Evolutionary conservation across 2,888 invertebrate species (phyloP).

Genomic region (Tachystola acroxantha): DNA sequence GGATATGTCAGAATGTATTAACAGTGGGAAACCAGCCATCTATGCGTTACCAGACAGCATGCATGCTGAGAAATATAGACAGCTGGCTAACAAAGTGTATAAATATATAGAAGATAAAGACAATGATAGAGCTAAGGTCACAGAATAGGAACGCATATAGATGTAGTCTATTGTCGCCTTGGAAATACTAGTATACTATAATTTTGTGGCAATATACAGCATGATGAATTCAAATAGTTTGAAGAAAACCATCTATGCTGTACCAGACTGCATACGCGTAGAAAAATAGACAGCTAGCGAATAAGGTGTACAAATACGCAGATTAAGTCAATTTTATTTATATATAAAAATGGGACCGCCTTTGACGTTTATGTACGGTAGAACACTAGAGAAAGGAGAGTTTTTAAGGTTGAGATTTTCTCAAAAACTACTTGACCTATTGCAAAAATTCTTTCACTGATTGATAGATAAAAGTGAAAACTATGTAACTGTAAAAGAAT

Average conservation of each 20-base stretch:
- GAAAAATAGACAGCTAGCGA: conserved; percentile 63
- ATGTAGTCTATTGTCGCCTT: no score
- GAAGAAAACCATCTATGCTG: conserved; percentile 84
- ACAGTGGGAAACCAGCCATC: conserved; percentile 87
- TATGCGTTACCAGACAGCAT: conserved; percentile 79
- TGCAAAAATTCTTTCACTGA: no score
- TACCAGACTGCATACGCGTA: conserved; percentile 77
- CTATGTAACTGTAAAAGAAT: no score
- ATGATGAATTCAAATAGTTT: conserved; percentile 84
- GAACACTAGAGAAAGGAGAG: no score
- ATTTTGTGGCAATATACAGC: conserved; percentile 84
- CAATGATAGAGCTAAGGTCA: conserved; percentile 38
- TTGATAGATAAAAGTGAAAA: no score
- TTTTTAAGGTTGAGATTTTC: no score
- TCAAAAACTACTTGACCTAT: no score
- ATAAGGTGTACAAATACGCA: conserved; percentile 63
- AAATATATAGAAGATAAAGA: conserved; percentile 61
- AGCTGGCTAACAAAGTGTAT: conserved; percentile 63
- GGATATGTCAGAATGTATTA: conserved; percentile 83
- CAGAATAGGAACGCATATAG: conserved; percentile 35
- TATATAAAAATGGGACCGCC: no score
- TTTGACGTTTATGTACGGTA: no score
- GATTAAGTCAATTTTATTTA: conserved; percentile 50
- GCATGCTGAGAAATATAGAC: conserved; percentile 67
- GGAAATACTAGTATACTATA: no score